Base-by-base conservation (phyloP, 2,888 invertebrate species). In the Nomada lathburiana region DNA sequence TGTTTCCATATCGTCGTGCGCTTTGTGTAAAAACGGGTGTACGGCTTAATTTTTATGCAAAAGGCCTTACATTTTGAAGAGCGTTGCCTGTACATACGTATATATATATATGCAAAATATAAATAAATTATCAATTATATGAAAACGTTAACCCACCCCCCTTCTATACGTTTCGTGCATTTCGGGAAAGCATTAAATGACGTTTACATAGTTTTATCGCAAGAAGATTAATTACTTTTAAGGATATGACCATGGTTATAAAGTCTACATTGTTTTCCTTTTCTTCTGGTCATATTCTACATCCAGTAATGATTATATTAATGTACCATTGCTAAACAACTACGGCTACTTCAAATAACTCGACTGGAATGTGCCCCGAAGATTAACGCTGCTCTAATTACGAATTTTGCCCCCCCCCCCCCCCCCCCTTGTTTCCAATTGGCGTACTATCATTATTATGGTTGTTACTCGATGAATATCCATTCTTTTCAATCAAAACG, bases 101-200 rank as follows among this genome's bases (percentile, higher is more conserved):
- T 63, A 65, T 77, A 73, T 73, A 86, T 90, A 90, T 90, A 92
- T 91, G 91, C 90, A 90, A 90, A 92, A 91, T 91, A 92, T 92
- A 93, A 93, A 93, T 93, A 94, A 94, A 93, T 93, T 92, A 94
- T 93, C 93, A 94, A 93, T 93, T 47, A 47, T 92, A 93, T 92
- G 92, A 92, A 91, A 90, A 86, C 89, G 89, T 88, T 89, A 91
- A 92, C 90, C 92, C 92, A 91, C 92, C 93, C 95, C 96, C 97
- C 97, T 97, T 97, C 97, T 97, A 96, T 96, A 96, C 96, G 97
- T 97, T 97, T 97, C 96, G 97, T 97, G 97, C 97, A 97, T 97
- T 97, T 97, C 97, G 93, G 95, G 96, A 96, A 96, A 96, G 96
- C 96, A 97, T 86, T 97, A 97, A 96, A 97, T 96, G 95, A 88